Base-by-base conservation (phyloP, 2,113 vertebrate species). In the Aix galericulata region DNA sequence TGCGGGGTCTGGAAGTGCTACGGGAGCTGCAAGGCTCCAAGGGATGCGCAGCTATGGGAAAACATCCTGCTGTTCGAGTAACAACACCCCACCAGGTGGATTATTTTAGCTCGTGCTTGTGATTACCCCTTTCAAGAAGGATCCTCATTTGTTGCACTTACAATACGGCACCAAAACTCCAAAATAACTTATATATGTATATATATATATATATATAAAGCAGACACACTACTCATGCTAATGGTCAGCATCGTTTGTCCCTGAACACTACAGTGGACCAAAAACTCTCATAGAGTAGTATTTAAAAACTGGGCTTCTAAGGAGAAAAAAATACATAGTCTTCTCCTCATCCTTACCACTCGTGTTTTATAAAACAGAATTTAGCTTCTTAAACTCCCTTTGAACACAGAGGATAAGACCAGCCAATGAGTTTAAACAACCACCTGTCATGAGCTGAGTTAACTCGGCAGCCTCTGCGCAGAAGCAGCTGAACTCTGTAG, bases 361-460 rank as follows among this genome's bases (percentile, higher is more conserved):
- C 29, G 12, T 6, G 48, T 6, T 46, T 29, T 40, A 55, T 7
- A 64, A 58, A 73, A 1, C 34, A 88, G 26, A 69, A 77, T 14
- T 21, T 0, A 6, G 21, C 1, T 55, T 53, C 53, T 40, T 32
- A 1, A 60, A 52, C 36, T 60, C 32, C 50, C 68, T 44, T 9
- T 31, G 69, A 46, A 22, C 17, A 34, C 3, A 23, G 42, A 25
- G 44, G 69, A 53, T 5, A 22, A 34, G 67, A 2, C 20, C 27
- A 34, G 6, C 5, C 69, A 53, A 42, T 13, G 7, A 48, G 34
- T 52, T 44, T 6, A 9, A 53, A 31, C 13, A 32, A 26, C 15
- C 34, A 22, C 1, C 56, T 20, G 3, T 0, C 31, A 40, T 40
- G 38, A 40, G 38, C 4, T 0, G 0, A 60, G 26, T 26, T 18